Evolutionary conservation across 2,113 vertebrate genomes (phyloP).

Genomic region (Tragelaphus imberbis): DNA sequence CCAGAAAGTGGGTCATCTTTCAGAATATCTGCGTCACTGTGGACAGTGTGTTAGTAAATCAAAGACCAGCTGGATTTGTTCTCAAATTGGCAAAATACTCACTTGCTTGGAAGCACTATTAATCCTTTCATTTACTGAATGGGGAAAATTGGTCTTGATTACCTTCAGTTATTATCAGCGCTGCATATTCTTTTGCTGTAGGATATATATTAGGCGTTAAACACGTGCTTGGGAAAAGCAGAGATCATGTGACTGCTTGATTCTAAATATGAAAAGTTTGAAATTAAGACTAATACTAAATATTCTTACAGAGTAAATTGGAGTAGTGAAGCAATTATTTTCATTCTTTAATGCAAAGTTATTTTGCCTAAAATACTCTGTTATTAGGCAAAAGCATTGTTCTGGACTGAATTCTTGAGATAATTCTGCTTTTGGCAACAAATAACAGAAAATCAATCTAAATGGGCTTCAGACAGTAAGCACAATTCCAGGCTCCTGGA

Average conservation of each 20-base stretch:
- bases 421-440: not conserved
- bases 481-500: not conserved
- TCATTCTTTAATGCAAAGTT: not conserved
- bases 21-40: conserved; percentile 54
- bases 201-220: not conserved
- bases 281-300: not conserved
- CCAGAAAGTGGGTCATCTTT: conserved; percentile 57
- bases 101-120: conserved; percentile 3
- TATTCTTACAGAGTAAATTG: not conserved
- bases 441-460: not conserved
- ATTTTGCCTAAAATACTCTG: not conserved
- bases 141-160: not conserved
- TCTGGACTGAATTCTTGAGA: not conserved
- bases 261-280: not conserved
- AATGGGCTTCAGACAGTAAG: not conserved
- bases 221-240: not conserved
- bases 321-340: not conserved
- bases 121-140: not conserved
- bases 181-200: not conserved
- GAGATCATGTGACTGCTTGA: not conserved
- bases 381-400: conserved; percentile 1
- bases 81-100: not conserved
- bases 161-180: not conserved
- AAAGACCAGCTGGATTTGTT: conserved; percentile 46
- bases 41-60: conserved; percentile 28